These are phyloP conservation scores for Eupeodes luniger DNA, from an alignment of 2,888 invertebrate genomes.

Conservation along the genomic window DNA sequence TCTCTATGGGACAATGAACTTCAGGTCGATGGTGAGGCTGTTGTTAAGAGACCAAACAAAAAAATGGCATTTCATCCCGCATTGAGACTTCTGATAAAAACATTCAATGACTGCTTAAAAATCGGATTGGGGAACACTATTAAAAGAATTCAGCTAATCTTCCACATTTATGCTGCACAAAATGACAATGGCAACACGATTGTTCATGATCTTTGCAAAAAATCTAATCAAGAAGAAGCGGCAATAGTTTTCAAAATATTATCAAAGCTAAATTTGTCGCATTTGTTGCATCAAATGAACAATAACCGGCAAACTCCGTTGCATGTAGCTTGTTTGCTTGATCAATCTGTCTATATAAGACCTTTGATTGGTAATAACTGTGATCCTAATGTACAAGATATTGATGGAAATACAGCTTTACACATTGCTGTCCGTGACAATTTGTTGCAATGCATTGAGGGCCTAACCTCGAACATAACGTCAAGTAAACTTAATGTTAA, in stretches of 20 bases:
- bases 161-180: slow-evolving; percentile 77
- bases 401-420: slow-evolving; percentile 83
- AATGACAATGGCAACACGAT: slow-evolving; percentile 79
- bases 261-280: slow-evolving; percentile 79
- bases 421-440: slow-evolving; percentile 84
- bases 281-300: slow-evolving; percentile 83
- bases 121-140: slow-evolving; percentile 1
- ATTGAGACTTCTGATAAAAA: not conserved
- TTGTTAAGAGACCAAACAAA: not conserved
- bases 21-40: slow-evolving; percentile 13
- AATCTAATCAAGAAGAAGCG: slow-evolving; percentile 79
- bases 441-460: slow-evolving; percentile 78
- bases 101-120: not conserved
- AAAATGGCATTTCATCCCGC: not conserved
- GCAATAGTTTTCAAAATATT: slow-evolving; percentile 80
- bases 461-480: slow-evolving; percentile 57
- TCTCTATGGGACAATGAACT: not conserved
- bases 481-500: slow-evolving; percentile 78
- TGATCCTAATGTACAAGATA: slow-evolving; percentile 84
- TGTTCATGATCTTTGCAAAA: slow-evolving; percentile 81
- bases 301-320: slow-evolving; percentile 85
- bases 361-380: slow-evolving; percentile 82
- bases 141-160: slow-evolving; percentile 77
- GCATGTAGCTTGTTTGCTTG: slow-evolving; percentile 84
- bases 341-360: slow-evolving; percentile 80